Conservation (phyloP, 2,888 invertebrate genomes). For the Troides oblongomaculatus region DNA sequence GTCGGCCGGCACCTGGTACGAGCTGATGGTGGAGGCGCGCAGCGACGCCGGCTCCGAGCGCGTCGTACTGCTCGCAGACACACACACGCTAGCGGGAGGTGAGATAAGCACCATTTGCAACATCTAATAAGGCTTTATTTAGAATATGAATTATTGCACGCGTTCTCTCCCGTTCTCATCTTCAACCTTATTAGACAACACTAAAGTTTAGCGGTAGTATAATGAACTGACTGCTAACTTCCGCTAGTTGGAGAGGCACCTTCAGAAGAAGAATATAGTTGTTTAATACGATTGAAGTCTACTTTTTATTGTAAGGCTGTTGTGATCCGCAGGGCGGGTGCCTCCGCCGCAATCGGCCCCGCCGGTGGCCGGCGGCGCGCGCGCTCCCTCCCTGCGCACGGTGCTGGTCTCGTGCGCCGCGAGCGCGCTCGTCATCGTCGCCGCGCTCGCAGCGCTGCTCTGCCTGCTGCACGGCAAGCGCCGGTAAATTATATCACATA, state of each 20-base stretch:
- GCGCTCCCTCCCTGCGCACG: conserved; percentile 55
- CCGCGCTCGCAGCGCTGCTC: conserved; percentile 62
- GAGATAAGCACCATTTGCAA: not conserved
- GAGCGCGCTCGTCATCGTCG: conserved; percentile 61
- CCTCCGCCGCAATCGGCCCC: conserved; percentile 62
- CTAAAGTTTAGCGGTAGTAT: too few species aligned
- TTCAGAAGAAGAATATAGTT: too few species aligned
- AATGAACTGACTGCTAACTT: too few species aligned
- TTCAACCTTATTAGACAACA: too few species aligned
- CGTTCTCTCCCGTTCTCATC: too few species aligned
- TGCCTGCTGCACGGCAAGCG: conserved; percentile 68
- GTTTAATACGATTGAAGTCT: not conserved
- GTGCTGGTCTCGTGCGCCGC: conserved; percentile 66
- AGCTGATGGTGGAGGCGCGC: conserved; percentile 78
- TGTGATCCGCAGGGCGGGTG: conserved; percentile 57
- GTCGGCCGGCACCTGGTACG: conserved; percentile 81
- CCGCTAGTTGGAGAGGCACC: too few species aligned
- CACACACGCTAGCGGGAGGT: conserved; percentile 80
- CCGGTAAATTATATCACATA: conserved; percentile 44
- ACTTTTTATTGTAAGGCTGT: not conserved
- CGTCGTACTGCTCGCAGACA: conserved; percentile 79
- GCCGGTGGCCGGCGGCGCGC: conserved; percentile 58
- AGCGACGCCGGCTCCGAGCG: conserved; percentile 82
- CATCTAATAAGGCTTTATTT: too few species aligned
- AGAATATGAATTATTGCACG: too few species aligned